Percentiles rank a stretch among this genome's conserved stretches.
Evolutionary conservation across 2,797 vertebrate genomes (phyloP).

Genomic region (Premnoplex brunnescens): DNA sequence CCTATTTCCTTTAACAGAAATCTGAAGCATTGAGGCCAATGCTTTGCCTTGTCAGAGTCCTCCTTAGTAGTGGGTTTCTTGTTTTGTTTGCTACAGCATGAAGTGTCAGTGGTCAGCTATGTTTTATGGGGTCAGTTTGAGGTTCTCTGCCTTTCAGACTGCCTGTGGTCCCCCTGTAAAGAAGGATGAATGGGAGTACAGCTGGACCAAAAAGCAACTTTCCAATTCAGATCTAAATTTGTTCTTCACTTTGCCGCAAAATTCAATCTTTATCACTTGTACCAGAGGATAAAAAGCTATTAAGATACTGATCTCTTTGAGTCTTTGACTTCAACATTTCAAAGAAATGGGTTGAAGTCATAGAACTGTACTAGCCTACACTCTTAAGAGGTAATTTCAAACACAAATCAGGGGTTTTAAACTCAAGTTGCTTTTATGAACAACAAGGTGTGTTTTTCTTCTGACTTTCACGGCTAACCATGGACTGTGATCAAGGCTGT

Average conservation of each 20-base stretch:
- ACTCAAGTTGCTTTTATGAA: background rate
- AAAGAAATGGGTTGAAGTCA: background rate
- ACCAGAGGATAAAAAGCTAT: background rate
- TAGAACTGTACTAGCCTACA: background rate
- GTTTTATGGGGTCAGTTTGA: background rate
- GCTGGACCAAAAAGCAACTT: background rate
- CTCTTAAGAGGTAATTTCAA: background rate
- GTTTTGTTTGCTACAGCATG: background rate
- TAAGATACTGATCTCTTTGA: background rate
- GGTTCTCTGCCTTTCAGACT: background rate
- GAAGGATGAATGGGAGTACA: background rate
- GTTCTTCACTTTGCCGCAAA: background rate
- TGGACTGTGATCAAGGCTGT: background rate
- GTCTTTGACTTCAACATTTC: background rate
- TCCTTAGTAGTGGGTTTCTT: background rate
- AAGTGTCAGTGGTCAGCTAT: background rate
- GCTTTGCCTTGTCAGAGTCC: background rate
- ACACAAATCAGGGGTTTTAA: background rate
- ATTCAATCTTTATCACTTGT: background rate
- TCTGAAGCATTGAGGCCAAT: background rate
- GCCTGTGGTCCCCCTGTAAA: background rate
- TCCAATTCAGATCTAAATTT: background rate
- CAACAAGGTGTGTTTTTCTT: background rate
- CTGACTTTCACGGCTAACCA: background rate
- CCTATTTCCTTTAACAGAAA: background rate